Evolutionary conservation across 2,888 invertebrate genomes (phyloP).

Genomic region (Bimastos eiseni): DNA sequence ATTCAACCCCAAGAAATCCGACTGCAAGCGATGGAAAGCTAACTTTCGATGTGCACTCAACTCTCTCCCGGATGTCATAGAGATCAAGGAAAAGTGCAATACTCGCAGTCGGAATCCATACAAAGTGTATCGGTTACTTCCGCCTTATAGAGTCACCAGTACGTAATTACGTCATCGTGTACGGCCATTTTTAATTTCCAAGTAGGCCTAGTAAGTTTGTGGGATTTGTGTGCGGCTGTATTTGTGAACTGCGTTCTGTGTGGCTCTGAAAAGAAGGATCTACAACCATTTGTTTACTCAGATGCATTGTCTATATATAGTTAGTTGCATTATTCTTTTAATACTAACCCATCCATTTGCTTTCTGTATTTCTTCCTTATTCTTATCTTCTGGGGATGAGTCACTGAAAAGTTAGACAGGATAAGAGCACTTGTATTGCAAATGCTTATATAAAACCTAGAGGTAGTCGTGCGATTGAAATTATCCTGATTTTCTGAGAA

Average conservation of each 20-base stretch:
- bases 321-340: neutral
- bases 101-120: neutral
- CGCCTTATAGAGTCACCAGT: neutral
- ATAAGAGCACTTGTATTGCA: too few species aligned
- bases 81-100: slow-evolving; percentile 9
- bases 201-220: neutral
- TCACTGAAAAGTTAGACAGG: too few species aligned
- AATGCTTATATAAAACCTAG: too few species aligned
- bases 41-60: slow-evolving; percentile 23
- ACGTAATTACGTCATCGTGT: neutral
- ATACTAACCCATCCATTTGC: neutral
- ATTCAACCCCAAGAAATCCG: slow-evolving; percentile 15
- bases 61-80: neutral
- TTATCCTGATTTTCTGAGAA: too few species aligned
- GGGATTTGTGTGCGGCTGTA: too few species aligned
- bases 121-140: slow-evolving; percentile 3
- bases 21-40: slow-evolving; percentile 14
- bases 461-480: too few species aligned
- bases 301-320: neutral
- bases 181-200: neutral
- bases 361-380: neutral
- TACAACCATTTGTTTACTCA: neutral
- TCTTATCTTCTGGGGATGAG: too few species aligned
- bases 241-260: too few species aligned
- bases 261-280: neutral